Percentiles rank a stretch among this genome's conserved stretches.
These are phyloP conservation scores for Conus canariensis DNA, from an alignment of 2,888 invertebrate species.

Conservation along the genomic window DNA sequence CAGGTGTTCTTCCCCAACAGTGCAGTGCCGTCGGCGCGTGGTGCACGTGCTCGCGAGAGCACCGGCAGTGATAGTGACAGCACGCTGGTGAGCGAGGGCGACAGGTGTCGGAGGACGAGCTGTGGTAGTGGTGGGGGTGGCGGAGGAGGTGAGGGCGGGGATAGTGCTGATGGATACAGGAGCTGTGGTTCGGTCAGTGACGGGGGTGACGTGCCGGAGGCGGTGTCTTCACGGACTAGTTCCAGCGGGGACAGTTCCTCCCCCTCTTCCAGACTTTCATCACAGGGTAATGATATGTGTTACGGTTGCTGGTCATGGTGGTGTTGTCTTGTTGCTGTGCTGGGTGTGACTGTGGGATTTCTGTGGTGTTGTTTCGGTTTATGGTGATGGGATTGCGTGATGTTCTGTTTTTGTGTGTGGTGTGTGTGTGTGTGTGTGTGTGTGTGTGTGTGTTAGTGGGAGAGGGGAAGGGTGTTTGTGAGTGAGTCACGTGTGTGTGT, in stretches of 20 bases:
- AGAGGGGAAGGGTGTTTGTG: too few species aligned
- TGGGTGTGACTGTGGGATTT: too few species aligned
- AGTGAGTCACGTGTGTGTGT: too few species aligned
- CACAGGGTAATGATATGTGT: not conserved
- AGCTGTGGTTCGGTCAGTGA: not conserved
- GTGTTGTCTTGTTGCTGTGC: too few species aligned
- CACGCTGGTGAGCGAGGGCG: not conserved
- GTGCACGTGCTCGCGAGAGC: not conserved
- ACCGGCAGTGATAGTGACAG: constrained; percentile 21
- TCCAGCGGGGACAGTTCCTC: not conserved
- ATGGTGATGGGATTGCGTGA: too few species aligned
- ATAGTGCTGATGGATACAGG: constrained; percentile 4
- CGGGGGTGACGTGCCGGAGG: not conserved
- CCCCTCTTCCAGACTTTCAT: too few species aligned
- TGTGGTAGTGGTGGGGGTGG: not conserved
- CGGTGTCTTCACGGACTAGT: not conserved
- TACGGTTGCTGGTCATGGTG: not conserved
- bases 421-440: too few species aligned
- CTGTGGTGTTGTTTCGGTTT: too few species aligned
- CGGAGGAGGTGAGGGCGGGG: too few species aligned
- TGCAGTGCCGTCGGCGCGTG: not conserved
- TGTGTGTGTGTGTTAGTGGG: too few species aligned
- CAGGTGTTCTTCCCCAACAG: not conserved
- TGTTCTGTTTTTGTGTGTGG: too few species aligned
- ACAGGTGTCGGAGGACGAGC: constrained; percentile 5